phyloP scores from a whole-genome alignment of 2,888 invertebrate genomes.

The Ennomos erosarius region DNA sequence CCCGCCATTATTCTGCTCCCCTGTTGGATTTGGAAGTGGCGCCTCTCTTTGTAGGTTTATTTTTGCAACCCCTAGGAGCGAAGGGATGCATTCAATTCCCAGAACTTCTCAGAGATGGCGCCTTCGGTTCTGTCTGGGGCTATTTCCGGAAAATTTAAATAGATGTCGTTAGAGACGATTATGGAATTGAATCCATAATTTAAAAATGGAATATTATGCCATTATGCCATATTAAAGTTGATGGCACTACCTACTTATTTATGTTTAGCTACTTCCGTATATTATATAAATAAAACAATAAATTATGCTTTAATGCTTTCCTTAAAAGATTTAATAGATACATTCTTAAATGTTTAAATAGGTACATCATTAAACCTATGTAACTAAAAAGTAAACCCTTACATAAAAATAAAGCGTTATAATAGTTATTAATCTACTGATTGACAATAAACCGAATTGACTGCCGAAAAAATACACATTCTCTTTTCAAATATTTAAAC shows the following conservation, averaged over 20 bases:
- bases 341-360: no score
- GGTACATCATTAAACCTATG: no score
- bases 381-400: no score
- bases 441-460: no score
- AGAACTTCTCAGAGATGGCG: conserved; percentile 65
- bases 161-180: conserved; percentile 64
- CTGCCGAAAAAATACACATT: background rate
- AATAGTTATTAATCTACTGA: no score
- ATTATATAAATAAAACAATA: background rate
- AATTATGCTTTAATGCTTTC: no score
- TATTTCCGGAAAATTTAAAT: conserved; percentile 35
- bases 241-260: no score
- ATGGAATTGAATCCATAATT: background rate
- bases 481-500: conserved; percentile 16
- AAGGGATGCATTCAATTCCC: conserved; percentile 70
- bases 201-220: background rate
- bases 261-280: no score
- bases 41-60: conserved; percentile 75
- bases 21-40: conserved; percentile 67
- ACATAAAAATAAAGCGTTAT: no score
- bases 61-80: conserved; percentile 73
- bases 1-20: conserved; percentile 44
- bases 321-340: no score
- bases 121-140: conserved; percentile 8
- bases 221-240: no score